Conservation (phyloP, 1,140 invertebrate genomes). For the Reticulitermes speratus region DNA sequence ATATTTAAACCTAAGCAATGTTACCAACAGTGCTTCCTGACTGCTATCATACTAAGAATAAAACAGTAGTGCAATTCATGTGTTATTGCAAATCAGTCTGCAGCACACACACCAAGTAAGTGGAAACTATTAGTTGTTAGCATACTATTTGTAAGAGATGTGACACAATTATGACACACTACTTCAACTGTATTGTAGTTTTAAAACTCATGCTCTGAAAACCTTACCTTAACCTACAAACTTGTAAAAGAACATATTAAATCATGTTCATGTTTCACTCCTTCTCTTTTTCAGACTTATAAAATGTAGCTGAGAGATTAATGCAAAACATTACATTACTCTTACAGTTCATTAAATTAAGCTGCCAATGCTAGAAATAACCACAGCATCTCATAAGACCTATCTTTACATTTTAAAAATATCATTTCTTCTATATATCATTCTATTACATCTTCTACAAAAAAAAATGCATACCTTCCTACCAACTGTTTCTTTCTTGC, state of each 20-base stretch:
- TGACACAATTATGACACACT: background rate
- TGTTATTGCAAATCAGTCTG: constrained; percentile 14
- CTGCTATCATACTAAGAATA: background rate
- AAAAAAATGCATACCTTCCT: background rate
- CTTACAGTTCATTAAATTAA: background rate
- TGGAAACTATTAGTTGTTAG: constrained; percentile 8
- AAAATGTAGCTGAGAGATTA: background rate
- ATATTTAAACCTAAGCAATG: constrained; percentile 12
- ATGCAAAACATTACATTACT: background rate
- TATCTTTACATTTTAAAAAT: background rate
- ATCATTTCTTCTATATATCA: background rate
- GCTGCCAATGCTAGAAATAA: background rate
- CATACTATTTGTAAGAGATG: background rate
- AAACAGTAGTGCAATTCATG: background rate
- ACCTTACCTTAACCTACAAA: background rate
- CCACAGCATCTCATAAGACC: background rate
- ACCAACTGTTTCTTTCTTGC: background rate
- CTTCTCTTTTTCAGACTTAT: background rate
- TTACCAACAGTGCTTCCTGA: background rate
- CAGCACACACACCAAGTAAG: background rate
- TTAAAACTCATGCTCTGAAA: background rate
- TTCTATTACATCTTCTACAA: background rate
- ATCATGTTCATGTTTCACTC: background rate
- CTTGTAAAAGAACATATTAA: background rate
- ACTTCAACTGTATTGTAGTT: background rate